These are phyloP conservation scores for Taeniopygia guttata DNA, from an alignment of 2,797 vertebrate genomes.

Conservation along the genomic window DNA sequence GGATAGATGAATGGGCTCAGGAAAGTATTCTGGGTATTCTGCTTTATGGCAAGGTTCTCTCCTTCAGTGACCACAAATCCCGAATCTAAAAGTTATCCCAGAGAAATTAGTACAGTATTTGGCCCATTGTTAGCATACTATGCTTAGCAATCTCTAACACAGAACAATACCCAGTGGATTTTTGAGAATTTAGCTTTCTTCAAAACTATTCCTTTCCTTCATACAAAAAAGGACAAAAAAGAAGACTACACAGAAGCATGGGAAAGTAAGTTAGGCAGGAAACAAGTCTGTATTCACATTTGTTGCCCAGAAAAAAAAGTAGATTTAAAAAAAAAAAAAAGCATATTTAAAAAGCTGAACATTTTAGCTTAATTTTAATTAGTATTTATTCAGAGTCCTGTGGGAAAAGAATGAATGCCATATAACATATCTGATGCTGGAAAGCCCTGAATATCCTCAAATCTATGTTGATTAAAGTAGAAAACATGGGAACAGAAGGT, in stretches of 20 bases:
- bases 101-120: not conserved
- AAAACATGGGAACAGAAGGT: constrained; percentile 18
- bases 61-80: not conserved
- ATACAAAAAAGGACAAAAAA: constrained; percentile 19
- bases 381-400: constrained; percentile 27
- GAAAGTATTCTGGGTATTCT: not conserved
- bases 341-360: not conserved
- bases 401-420: not conserved
- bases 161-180: constrained; percentile 55
- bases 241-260: constrained; percentile 47
- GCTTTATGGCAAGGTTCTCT: not conserved
- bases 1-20: not conserved
- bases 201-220: constrained; percentile 49
- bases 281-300: constrained; percentile 45
- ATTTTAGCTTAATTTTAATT: constrained; percentile 43
- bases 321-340: not conserved
- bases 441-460: constrained; percentile 1
- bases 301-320: constrained; percentile 39
- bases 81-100: not conserved
- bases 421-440: not conserved
- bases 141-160: constrained; percentile 17
- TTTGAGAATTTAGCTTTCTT: constrained; percentile 50
- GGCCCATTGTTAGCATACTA: not conserved
- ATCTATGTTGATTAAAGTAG: not conserved
- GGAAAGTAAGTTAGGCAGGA: constrained; percentile 58